Percentiles rank a stretch among this genome's conserved stretches.
These are phyloP conservation scores for Oryctes rhinoceros DNA, from an alignment of 1,140 invertebrate species.

Conservation along the genomic window DNA sequence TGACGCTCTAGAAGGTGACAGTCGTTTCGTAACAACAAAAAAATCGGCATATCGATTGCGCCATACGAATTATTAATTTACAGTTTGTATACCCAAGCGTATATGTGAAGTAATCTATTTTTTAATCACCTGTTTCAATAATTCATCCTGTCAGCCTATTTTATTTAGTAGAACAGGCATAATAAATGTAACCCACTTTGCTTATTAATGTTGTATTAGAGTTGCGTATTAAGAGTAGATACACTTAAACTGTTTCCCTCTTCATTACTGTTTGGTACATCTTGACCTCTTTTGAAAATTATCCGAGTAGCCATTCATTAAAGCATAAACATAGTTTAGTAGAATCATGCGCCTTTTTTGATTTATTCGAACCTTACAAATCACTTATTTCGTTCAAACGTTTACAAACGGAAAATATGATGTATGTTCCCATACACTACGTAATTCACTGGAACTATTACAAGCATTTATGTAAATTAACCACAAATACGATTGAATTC, in stretches of 20 bases:
- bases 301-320: too few species aligned
- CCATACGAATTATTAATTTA: conserved; percentile 37
- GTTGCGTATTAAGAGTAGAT: not conserved
- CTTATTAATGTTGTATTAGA: not conserved
- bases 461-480: too few species aligned
- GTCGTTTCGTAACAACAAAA: conserved; percentile 20
- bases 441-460: too few species aligned
- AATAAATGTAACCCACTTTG: conserved; percentile 15
- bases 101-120: not conserved
- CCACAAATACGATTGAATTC: too few species aligned
- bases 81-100: conserved; percentile 11
- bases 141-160: conserved; percentile 6
- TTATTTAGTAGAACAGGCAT: not conserved
- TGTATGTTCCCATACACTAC: too few species aligned
- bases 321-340: too few species aligned
- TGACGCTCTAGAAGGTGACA: conserved; percentile 7
- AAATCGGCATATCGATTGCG: conserved; percentile 18
- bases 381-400: too few species aligned
- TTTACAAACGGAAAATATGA: too few species aligned
- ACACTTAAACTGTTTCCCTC: not conserved
- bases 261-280: not conserved
- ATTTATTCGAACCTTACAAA: too few species aligned
- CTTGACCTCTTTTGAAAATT: too few species aligned
- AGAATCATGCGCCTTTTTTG: too few species aligned
- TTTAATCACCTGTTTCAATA: conserved; percentile 3